Base-by-base conservation (phyloP, 2,888 invertebrate species). In the Apotomis capreana region DNA sequence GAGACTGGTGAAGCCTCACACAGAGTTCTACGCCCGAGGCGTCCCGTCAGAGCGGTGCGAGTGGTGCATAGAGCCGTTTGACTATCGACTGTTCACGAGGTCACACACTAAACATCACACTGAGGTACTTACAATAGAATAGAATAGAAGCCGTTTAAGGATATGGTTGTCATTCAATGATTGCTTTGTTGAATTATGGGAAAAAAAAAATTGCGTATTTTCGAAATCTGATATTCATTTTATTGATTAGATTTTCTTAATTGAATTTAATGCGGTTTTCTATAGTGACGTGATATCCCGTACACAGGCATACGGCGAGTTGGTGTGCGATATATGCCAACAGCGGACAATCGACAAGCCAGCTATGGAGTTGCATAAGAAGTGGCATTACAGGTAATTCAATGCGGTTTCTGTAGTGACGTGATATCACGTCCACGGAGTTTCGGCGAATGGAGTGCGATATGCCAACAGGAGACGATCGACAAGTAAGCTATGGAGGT, bases 311-410 rank as follows among this genome's bases (percentile, higher is more conserved):
- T 58, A 58, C 37, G 58, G 58, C 0, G 58, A 58, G 10, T 4
- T 58, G 4, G 58, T 6, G 37, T 58, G 58, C 58, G 36, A 58
- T 37, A 58, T 58, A 36, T 58, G 58, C n/a, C 12, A 12, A 5
- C 58, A 37, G 58, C 58, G 58, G 12, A 5, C 37, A 26, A 12
- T 37, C 5, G 58, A 58, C 5, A 12, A 36, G 37, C n/a, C 5
- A 12, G 58, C 36, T 12, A 12, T 58, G 36, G 37, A 4, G 36
- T 10, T n/a, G 10, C 58, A 58, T 26, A 58, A 58, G 37, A 58
- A 58, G 26, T 37, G 12, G 58, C 58, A 58, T 37, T n/a, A 37
- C 58, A 58, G 58, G 58, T 58, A n/a, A n/a, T 6, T 4, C 6
- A 8, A 15, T 9, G 5, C 15, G 6, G 3, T 15, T 26, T 26